Evolutionary conservation across 2,888 invertebrate species (phyloP).

Genomic region (Pheosia gnoma): DNA sequence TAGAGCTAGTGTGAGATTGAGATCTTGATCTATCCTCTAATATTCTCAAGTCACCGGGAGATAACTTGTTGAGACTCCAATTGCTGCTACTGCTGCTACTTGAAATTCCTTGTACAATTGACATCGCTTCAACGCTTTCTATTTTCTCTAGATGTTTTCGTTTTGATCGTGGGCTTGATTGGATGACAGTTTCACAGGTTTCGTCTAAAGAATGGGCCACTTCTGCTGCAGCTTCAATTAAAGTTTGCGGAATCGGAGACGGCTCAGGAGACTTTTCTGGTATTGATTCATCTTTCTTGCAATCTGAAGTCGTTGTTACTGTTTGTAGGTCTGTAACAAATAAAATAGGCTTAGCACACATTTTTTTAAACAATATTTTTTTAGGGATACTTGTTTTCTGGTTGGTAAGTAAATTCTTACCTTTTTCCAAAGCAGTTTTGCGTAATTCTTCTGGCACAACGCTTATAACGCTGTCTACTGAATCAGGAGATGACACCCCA

Average conservation of each 20-base stretch:
- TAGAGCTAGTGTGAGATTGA: conserved; percentile 79
- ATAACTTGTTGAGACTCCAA: conserved; percentile 80
- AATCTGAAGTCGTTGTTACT: conserved; percentile 39
- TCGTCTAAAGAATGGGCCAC: conserved; percentile 87
- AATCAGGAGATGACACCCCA: conserved; percentile 94
- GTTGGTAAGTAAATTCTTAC: conserved; percentile 44
- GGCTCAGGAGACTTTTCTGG: conserved; percentile 52
- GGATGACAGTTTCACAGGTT: conserved; percentile 87
- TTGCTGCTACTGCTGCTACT: conserved; percentile 82
- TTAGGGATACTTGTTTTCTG: not conserved
- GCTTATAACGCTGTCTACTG: conserved; percentile 93
- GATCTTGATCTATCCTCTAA: conserved; percentile 78
- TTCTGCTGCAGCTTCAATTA: conserved; percentile 87
- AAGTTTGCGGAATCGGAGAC: conserved; percentile 68
- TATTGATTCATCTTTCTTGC: conserved; percentile 53
- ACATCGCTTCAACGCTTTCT: conserved; percentile 76
- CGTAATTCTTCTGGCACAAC: conserved; percentile 87
- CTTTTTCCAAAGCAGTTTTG: conserved; percentile 75
- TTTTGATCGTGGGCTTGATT: conserved; percentile 84
- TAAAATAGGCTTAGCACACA: not conserved
- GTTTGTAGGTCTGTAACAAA: conserved; percentile 61
- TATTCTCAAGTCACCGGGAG: conserved; percentile 78
- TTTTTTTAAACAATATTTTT: not conserved
- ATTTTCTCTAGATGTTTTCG: conserved; percentile 78
- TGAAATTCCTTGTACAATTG: conserved; percentile 76